Base-by-base conservation (phyloP, 2,888 invertebrate species). In the Latrodectus hesperus region DNA sequence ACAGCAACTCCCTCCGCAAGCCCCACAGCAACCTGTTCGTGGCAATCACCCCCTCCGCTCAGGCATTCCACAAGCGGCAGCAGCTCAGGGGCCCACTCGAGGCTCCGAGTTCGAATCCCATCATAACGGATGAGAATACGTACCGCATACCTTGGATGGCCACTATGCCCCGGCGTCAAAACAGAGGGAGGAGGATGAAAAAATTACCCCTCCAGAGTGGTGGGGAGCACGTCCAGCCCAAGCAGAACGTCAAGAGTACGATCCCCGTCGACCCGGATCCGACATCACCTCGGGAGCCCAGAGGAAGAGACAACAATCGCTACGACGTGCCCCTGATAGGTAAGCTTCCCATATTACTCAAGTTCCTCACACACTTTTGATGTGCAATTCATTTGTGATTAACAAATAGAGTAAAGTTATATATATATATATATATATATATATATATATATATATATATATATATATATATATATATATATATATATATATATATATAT, bases 311-410 rank as follows among this genome's bases (percentile, higher is more conserved):
- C 17, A 88, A 75, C 68, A 83, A 84, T 26, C 83, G 75, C 16
- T 88, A 79, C 49, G 88, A 88, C 17, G 83, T 88, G 26, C 88
- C 88, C 10, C 71, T 83, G 3, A 88, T 88, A n/a, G 88, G 88
- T 88, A 12, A 88, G 88, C 79, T 6, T 16, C 17, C 12, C 38
- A 10, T 51, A 73, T 38, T 26, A 10, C n/a, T 6, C n/a, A 38
- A 38, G 38, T 4, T 6, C 38, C 6, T 38, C 4, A 38, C 38
- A 38, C 38, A 38, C 38, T 38, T 38, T 38, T 38, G 6, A 38
- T 38, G 38, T 6, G 3, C 1, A 3, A 3, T 5, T 1, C 38
- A 5, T 38, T 38, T 38, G 38, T 5, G 38, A 38, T 38, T 38
- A 38, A 38, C 38, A 38, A 3, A 3, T 38, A 38, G 38, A 38